phyloP scores from a whole-genome alignment of 1,140 invertebrate genomes.

The Bemisia tabaci region DNA sequence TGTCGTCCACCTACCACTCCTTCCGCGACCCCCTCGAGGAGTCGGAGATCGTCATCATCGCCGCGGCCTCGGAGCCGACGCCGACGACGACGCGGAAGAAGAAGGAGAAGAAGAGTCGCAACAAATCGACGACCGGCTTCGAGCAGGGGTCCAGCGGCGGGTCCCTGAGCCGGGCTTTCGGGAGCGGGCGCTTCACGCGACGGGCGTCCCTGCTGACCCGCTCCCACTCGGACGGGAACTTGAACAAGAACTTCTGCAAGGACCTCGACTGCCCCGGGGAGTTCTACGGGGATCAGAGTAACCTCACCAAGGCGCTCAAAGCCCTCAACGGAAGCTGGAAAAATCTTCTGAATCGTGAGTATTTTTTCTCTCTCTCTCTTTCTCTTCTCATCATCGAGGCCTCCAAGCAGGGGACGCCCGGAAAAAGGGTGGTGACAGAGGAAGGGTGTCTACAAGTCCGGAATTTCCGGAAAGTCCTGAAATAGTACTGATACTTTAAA shows the following conservation, averaged over 20 bases:
- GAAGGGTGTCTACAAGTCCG: too few relatives aligned
- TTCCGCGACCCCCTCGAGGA: neutral
- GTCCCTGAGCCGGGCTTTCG: neutral
- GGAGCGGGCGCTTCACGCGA: neutral
- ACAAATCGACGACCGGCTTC: neutral
- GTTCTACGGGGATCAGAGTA: neutral
- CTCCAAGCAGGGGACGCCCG: too few relatives aligned
- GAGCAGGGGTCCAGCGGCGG: neutral
- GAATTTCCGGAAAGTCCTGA: too few relatives aligned
- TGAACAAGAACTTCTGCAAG: neutral
- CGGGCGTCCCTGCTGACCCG: neutral
- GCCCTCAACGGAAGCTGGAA: constrained; percentile 32
- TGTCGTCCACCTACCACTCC: neutral
- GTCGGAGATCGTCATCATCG: neutral
- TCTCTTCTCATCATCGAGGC: too few relatives aligned
- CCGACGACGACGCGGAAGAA: neutral
- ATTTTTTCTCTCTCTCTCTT: too few relatives aligned
- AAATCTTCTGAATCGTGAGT: constrained; percentile 37
- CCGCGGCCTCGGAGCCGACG: neutral
- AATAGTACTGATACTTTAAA: too few relatives aligned
- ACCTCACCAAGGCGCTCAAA: constrained; percentile 13
- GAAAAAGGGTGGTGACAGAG: too few relatives aligned
- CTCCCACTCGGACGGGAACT: neutral
- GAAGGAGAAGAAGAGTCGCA: neutral
- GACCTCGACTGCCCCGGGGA: neutral